Percentiles rank a stretch among this genome's conserved stretches.
phyloP scores from a whole-genome alignment of 2,797 vertebrate species.

The Parotocinclus haroldoi region DNA sequence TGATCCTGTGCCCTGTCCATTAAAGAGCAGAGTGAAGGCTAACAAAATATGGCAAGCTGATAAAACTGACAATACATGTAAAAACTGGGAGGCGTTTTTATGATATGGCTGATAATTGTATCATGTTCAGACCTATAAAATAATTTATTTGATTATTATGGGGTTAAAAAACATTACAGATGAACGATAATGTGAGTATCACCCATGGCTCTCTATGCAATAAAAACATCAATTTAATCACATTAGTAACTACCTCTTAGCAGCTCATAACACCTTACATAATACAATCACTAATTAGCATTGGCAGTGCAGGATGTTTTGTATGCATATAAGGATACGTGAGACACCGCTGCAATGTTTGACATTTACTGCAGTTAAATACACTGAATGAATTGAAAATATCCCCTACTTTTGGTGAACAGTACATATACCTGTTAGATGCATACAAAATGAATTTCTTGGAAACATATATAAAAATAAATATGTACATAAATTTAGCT shows the following conservation, averaged over 20 bases:
- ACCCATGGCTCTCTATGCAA: slow-evolving; percentile 19
- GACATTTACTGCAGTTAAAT: slow-evolving; percentile 32
- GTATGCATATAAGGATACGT: slow-evolving; percentile 35
- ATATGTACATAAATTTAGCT: too few relatives aligned
- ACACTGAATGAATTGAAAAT: too few relatives aligned
- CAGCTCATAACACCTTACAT: slow-evolving; percentile 37
- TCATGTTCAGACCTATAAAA: too few relatives aligned
- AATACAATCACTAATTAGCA: slow-evolving; percentile 45
- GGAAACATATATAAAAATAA: too few relatives aligned
- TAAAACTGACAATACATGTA: too few relatives aligned
- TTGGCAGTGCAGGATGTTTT: slow-evolving; percentile 36
- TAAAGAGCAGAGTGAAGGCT: too few relatives aligned
- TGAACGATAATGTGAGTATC: slow-evolving; percentile 2
- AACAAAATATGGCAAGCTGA: too few relatives aligned
- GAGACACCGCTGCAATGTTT: slow-evolving; percentile 22
- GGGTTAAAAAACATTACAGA: slow-evolving; percentile 10
- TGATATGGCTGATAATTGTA: too few relatives aligned
- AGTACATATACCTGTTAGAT: slow-evolving; percentile 1
- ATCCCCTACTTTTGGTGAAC: too few relatives aligned
- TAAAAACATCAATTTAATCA: slow-evolving; percentile 34
- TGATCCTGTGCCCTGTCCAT: too few relatives aligned
- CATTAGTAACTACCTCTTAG: slow-evolving; percentile 26
- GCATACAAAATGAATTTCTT: neutral
- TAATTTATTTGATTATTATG: slow-evolving; percentile 6
- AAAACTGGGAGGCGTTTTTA: too few relatives aligned